Percentiles rank a stretch among this genome's conserved stretches.
Conservation (phyloP, 2,888 invertebrate genomes). For the Tinea pellionella region DNA sequence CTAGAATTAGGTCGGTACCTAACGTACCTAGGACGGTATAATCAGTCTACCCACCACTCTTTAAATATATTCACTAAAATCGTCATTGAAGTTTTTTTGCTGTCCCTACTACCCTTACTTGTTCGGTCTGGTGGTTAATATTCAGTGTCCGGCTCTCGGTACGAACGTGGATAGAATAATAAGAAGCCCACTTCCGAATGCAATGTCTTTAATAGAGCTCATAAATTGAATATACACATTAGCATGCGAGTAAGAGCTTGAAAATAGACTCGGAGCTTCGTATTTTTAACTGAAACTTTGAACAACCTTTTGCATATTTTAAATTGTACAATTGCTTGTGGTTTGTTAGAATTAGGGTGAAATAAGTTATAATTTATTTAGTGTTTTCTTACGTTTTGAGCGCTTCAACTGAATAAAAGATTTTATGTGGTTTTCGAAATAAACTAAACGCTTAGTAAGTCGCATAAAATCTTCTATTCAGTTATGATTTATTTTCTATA, state of each 20-base stretch:
- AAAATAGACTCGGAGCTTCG: constrained; percentile 22
- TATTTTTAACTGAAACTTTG: constrained; percentile 15
- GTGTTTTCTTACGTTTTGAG: too few relatives aligned
- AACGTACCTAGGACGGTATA: too few relatives aligned
- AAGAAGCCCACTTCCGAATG: constrained; percentile 27
- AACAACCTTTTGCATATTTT: neutral
- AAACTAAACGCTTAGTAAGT: too few relatives aligned
- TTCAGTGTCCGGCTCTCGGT: constrained; percentile 28
- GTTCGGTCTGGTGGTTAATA: constrained; percentile 30
- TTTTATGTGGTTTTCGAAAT: too few relatives aligned
- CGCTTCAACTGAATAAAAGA: too few relatives aligned
- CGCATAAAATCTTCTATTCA: too few relatives aligned
- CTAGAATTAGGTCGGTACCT: too few relatives aligned
- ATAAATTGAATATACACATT: constrained; percentile 54
- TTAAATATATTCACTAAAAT: too few relatives aligned
- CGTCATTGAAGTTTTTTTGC: too few relatives aligned
- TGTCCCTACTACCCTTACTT: too few relatives aligned
- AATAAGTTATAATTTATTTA: neutral
- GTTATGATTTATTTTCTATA: too few relatives aligned
- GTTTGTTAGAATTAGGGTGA: neutral
- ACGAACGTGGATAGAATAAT: constrained; percentile 24
- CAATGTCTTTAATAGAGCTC: constrained; percentile 51
- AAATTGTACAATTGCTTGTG: neutral
- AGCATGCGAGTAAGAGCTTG: constrained; percentile 25
- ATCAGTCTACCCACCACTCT: too few relatives aligned